Percentiles rank a stretch among this genome's conserved stretches.
These are phyloP conservation scores for Orussus abietinus DNA, from an alignment of 1,140 invertebrate genomes.

Conservation along the genomic window DNA sequence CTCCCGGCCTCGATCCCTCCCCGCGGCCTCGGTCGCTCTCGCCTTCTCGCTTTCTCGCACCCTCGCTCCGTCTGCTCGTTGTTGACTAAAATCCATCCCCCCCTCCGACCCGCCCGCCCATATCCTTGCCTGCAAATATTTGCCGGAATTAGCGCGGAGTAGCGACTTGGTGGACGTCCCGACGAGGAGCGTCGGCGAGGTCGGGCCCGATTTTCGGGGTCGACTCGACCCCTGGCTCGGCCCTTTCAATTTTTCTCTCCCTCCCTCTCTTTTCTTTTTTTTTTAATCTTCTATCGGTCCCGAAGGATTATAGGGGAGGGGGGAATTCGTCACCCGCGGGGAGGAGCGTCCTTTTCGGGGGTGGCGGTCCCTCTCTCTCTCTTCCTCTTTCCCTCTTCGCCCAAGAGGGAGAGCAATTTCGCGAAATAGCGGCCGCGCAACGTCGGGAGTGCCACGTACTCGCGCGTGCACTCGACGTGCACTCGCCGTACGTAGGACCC, in stretches of 20 bases:
- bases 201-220: too few relatives aligned
- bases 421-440: slow-evolving; percentile 15
- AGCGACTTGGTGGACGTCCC: too few relatives aligned
- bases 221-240: too few relatives aligned
- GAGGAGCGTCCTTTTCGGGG: too few relatives aligned
- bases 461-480: too few relatives aligned
- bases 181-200: slow-evolving; percentile 6
- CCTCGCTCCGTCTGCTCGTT: background rate
- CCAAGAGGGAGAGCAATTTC: slow-evolving; percentile 1
- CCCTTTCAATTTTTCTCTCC: slow-evolving; percentile 1
- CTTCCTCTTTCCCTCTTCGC: too few relatives aligned
- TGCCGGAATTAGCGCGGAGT: slow-evolving; percentile 42
- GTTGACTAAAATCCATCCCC: slow-evolving; percentile 30
- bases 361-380: too few relatives aligned
- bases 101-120: slow-evolving; percentile 24
- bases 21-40: slow-evolving; percentile 13
- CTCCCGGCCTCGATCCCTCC: slow-evolving; percentile 16
- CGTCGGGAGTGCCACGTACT: too few relatives aligned
- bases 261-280: background rate
- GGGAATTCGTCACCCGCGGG: too few relatives aligned
- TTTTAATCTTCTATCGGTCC: background rate
- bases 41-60: too few relatives aligned
- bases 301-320: too few relatives aligned
- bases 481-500: slow-evolving; percentile 13
- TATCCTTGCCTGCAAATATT: slow-evolving; percentile 42